These are phyloP conservation scores for Leucosticte australis DNA, from an alignment of 2,113 vertebrate species.

Conservation along the genomic window DNA sequence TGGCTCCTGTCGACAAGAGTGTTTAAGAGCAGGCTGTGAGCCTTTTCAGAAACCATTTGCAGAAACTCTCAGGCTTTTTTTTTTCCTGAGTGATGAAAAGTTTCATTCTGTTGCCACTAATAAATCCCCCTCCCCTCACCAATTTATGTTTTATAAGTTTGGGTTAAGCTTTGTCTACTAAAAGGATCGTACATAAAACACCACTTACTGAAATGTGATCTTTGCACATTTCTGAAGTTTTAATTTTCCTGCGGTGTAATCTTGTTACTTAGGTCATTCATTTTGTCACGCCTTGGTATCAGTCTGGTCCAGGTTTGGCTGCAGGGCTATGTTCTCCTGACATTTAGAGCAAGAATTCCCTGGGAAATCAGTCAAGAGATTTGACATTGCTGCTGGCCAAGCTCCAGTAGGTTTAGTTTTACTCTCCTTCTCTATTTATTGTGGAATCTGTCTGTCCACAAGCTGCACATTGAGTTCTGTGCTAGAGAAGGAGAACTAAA, in stretches of 20 bases:
- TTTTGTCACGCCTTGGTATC: constrained; percentile 62
- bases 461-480: constrained; percentile 41
- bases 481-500: constrained; percentile 39
- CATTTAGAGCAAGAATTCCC: constrained; percentile 80
- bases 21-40: neutral
- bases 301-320: constrained; percentile 51
- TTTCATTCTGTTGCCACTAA: neutral
- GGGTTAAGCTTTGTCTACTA: constrained; percentile 6
- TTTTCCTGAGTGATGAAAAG: neutral
- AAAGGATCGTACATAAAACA: constrained; percentile 23
- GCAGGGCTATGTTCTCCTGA: constrained; percentile 68
- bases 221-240: constrained; percentile 48
- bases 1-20: neutral
- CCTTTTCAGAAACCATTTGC: constrained; percentile 4
- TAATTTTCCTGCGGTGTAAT: constrained; percentile 1
- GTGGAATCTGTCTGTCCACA: constrained; percentile 39
- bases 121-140: neutral
- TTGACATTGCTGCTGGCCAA: constrained; percentile 69
- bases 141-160: neutral
- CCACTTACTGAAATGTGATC: constrained; percentile 31
- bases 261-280: constrained; percentile 40
- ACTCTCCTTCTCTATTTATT: constrained; percentile 56
- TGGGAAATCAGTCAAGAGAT: constrained; percentile 80
- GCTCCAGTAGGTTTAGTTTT: constrained; percentile 75
- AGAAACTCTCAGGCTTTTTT: neutral